Evolutionary conservation across 2,888 invertebrate species (phyloP), one percentile per base, ranked within the genome.

Genomic region (Athetis lepigone): DNA sequence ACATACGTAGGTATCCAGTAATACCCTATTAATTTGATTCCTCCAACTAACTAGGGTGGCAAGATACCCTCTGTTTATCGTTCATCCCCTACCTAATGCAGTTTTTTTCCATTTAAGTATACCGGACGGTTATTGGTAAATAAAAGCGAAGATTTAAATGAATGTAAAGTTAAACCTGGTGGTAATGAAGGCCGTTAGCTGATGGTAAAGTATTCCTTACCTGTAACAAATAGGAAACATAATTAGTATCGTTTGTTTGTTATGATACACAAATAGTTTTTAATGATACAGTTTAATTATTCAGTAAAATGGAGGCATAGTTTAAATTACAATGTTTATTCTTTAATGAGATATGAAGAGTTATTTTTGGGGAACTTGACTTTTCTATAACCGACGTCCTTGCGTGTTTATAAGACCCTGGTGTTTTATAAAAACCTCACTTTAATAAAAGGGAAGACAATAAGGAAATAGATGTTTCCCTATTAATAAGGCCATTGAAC

Each of bases 171-270:
- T 33, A 76, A 70, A 76, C 72, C 65, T 59, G 51, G 8, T 29
- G 11, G 3, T 70, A 75, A 58, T 55, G 49, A 72, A 70, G 49
- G 59, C 33, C 37, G n/a, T 8, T 6, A 25, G 19, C 8, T 51
- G 60, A 69, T 69, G 59, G 51, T 68, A 27, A n/a, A 43, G 37
- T 18, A 46, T 29, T 60, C 45, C 82, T 80, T 85, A 85, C 85
- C 85, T 85, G 85, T 16, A 84, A 85, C 71, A 82, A 79, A 69
- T 71, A 59, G 49, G 60, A 62, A 55, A 68, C n/a, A 60, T 51
- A 62, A 57, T 70, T 40, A 70, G 8, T 59, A 46, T 40, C 25
- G 7, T 40, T 37, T 9, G 45, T 37, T 45, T 19, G 27, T 43
- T 63, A 43, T 45, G n/a, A 25, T 57, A 19, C n/a, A 23, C 29